Percentiles rank a stretch among this genome's conserved stretches.
phyloP scores from a whole-genome alignment of 2,888 invertebrate genomes.

The Chloroclystis v-ata region DNA sequence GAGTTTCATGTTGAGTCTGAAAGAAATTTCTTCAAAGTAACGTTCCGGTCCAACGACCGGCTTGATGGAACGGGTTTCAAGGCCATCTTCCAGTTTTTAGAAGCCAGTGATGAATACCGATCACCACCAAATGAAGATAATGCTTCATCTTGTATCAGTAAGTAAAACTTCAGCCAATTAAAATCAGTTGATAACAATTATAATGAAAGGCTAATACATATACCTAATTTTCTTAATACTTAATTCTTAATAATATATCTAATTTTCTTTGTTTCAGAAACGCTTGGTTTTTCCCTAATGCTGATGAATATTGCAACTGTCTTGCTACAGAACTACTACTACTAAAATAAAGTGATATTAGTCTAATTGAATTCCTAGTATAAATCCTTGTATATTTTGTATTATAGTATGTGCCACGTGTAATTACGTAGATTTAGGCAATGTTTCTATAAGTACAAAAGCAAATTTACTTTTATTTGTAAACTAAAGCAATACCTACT shows the following conservation, averaged over 20 bases:
- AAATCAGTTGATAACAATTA: too few relatives aligned
- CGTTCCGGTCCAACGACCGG: conserved; percentile 95
- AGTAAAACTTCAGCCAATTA: too few relatives aligned
- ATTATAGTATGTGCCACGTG: conserved; percentile 73
- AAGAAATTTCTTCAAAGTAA: conserved; percentile 94
- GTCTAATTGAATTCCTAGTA: conserved; percentile 60
- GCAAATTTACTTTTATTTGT: conserved; percentile 50
- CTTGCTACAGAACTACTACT: conserved; percentile 62
- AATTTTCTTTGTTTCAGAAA: conserved; percentile 46
- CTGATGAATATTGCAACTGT: conserved; percentile 48
- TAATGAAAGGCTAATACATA: too few relatives aligned
- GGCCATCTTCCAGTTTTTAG: conserved; percentile 91
- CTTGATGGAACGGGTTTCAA: conserved; percentile 96
- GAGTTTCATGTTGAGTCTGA: conserved; percentile 92
- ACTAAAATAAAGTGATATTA: conserved; percentile 75
- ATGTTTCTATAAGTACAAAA: conserved; percentile 65
- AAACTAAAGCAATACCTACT: conserved; percentile 57
- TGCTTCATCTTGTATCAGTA: conserved; percentile 55
- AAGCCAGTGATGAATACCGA: conserved; percentile 80
- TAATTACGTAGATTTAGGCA: conserved; percentile 68
- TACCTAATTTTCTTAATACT: too few relatives aligned
- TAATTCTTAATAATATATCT: neutral
- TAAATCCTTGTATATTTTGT: conserved; percentile 75
- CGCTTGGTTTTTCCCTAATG: conserved; percentile 47
- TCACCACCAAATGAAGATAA: conserved; percentile 63